These are phyloP conservation scores for Campoletis raptor DNA, from an alignment of 2,888 invertebrate genomes.

Conservation along the genomic window DNA sequence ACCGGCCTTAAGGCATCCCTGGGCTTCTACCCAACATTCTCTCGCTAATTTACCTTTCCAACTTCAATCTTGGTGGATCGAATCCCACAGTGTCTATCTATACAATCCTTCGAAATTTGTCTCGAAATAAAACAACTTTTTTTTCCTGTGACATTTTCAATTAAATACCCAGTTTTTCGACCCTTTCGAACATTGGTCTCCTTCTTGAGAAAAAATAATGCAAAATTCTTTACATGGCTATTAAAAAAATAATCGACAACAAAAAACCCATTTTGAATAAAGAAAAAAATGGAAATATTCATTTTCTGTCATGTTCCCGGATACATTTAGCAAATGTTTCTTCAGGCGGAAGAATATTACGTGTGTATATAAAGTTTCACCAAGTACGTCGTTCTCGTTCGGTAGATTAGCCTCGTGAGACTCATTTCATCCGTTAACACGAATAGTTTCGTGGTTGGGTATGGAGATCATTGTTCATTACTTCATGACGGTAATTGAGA, in stretches of 20 bases:
- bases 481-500: background rate
- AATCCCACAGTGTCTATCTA: background rate
- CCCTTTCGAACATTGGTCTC: background rate
- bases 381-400: background rate
- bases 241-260: too few relatives aligned
- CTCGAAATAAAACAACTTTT: background rate
- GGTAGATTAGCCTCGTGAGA: background rate
- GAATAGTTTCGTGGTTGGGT: background rate
- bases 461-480: background rate
- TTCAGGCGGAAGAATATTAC: conserved; percentile 14
- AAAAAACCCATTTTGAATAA: background rate
- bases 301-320: background rate
- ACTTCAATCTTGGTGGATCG: background rate
- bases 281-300: background rate
- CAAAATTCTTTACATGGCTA: background rate
- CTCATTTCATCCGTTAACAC: conserved; percentile 27
- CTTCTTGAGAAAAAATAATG: background rate
- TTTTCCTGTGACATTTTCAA: background rate
- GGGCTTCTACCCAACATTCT: conserved; percentile 13
- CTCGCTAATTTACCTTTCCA: conserved; percentile 38
- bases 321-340: background rate
- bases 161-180: background rate
- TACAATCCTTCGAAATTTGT: background rate
- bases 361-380: background rate
- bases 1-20: conserved; percentile 9